Conservation (phyloP, 2,113 vertebrate genomes). For the Hippopotamus amphibius region DNA sequence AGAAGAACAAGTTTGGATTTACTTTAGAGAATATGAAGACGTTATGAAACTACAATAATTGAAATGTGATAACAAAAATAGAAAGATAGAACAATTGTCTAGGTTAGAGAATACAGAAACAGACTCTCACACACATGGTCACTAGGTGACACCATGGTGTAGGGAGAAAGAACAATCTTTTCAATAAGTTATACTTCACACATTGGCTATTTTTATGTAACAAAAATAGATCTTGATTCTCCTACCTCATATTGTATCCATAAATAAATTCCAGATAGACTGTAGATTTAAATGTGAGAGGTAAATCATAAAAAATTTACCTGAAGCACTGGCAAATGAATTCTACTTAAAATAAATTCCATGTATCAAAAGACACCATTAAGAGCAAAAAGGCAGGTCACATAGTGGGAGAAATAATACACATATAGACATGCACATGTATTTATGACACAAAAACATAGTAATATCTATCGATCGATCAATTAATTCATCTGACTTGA, state of each 20-base stretch:
- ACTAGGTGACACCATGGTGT: neutral
- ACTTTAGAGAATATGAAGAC: neutral
- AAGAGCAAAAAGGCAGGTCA: neutral
- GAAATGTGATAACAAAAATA: neutral
- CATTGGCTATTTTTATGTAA: neutral
- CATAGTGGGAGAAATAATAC: neutral
- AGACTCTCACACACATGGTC: neutral
- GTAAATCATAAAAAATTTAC: neutral
- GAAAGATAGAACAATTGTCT: neutral
- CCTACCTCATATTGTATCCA: neutral
- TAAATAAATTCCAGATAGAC: neutral
- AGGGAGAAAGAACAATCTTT: neutral
- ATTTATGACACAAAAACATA: neutral
- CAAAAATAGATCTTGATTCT: slow-evolving; percentile 12
- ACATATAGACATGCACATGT: neutral
- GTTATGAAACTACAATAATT: neutral
- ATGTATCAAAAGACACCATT: neutral
- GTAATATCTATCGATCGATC: neutral
- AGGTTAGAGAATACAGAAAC: neutral
- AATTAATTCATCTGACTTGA: neutral
- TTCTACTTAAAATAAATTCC: neutral
- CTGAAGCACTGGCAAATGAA: neutral
- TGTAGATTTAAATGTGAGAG: neutral
- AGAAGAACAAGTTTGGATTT: neutral
- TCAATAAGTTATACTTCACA: neutral